Conservation (phyloP, 2,113 vertebrate genomes). For the Anthoscopus minutus region DNA sequence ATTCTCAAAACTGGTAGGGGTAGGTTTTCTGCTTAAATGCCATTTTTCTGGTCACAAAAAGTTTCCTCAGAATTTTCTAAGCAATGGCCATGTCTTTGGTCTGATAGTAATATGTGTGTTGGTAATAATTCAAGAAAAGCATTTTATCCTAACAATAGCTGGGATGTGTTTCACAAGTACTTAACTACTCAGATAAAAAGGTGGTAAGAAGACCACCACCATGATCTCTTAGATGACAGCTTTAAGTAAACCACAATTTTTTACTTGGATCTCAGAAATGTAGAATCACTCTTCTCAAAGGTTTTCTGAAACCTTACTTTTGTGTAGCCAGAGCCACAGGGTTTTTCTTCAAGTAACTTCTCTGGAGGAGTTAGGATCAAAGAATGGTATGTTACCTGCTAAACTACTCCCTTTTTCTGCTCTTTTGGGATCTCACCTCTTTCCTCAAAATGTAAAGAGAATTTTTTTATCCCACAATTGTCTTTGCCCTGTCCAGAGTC, state of each 20-base stretch:
- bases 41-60: background rate
- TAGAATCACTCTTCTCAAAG: background rate
- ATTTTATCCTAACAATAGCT: background rate
- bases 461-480: background rate
- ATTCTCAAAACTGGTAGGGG: background rate
- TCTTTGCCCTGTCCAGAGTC: background rate
- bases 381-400: background rate
- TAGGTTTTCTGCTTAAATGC: background rate
- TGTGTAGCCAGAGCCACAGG: background rate
- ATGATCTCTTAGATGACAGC: background rate
- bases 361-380: background rate
- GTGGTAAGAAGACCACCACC: background rate
- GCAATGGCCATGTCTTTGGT: background rate
- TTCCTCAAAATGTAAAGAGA: background rate
- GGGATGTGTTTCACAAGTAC: background rate
- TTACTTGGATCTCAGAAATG: background rate
- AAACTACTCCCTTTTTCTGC: background rate
- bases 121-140: background rate
- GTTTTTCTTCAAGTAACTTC: background rate
- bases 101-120: background rate
- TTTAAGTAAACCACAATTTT: background rate
- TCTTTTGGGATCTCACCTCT: background rate
- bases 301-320: background rate
- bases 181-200: background rate
- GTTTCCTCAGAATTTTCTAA: background rate